Conservation (phyloP, 2,797 vertebrate genomes). For the Fratercula arctica region DNA sequence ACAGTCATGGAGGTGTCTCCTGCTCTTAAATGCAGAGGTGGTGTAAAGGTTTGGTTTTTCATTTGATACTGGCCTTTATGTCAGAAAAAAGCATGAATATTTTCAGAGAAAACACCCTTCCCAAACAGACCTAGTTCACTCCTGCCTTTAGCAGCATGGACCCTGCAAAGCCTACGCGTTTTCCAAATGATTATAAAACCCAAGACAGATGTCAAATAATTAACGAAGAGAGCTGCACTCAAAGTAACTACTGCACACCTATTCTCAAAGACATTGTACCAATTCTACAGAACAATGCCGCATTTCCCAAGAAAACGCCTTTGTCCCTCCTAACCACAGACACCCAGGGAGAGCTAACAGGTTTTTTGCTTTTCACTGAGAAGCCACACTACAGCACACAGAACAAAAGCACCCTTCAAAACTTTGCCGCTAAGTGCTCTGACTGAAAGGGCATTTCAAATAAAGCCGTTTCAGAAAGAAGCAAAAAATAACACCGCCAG, state of each 20-base stretch:
- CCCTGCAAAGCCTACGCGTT: not conserved
- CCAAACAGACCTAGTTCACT: not conserved
- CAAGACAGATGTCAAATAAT: conserved; percentile 11
- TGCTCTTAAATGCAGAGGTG: not conserved
- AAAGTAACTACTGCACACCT: not conserved
- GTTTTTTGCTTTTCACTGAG: conserved; percentile 20
- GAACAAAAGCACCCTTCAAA: conserved; percentile 55
- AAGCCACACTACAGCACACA: not conserved
- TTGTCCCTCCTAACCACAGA: conserved; percentile 3
- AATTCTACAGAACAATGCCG: not conserved
- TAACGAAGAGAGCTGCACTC: not conserved
- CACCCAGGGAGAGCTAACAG: not conserved
- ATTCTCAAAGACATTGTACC: not conserved
- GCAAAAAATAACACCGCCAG: not conserved
- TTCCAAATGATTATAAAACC: not conserved
- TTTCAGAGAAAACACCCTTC: not conserved
- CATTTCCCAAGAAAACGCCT: not conserved
- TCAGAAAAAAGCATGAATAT: not conserved
- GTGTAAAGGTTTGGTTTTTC: not conserved
- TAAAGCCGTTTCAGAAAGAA: not conserved
- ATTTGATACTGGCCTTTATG: not conserved
- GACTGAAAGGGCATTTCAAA: conserved; percentile 40
- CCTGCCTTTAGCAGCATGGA: not conserved
- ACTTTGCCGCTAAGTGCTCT: conserved; percentile 12
- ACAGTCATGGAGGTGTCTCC: not conserved